phyloP scores from a whole-genome alignment of 2,113 vertebrate genomes.

The Ginglymostoma cirratum region DNA sequence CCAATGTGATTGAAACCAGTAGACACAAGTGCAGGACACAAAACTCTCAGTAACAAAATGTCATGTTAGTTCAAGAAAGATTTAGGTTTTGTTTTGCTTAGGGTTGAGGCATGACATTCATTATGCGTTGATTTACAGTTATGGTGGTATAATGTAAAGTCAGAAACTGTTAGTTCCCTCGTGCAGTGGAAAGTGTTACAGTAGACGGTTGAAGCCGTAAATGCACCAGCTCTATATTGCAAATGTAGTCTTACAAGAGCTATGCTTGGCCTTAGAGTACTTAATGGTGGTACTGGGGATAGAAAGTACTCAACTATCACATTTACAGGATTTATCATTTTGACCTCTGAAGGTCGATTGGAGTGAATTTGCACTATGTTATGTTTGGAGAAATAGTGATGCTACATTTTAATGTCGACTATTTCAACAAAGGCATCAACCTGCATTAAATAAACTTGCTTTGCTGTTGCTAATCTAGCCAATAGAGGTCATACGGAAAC shows the following conservation, averaged over 20 bases:
- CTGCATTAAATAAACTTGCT: not conserved
- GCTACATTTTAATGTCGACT: not conserved
- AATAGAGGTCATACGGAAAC: not conserved
- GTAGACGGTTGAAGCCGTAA: not conserved
- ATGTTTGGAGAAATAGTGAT: not conserved
- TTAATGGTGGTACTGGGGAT: not conserved
- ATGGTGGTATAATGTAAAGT: not conserved
- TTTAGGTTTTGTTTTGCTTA: not conserved
- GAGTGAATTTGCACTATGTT: not conserved
- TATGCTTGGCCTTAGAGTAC: not conserved
- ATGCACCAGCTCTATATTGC: not conserved
- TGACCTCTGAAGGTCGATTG: not conserved
- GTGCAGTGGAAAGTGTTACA: not conserved
- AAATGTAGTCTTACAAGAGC: slow-evolving; percentile 6
- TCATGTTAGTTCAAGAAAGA: not conserved
- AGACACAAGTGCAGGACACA: not conserved
- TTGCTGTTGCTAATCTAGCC: not conserved
- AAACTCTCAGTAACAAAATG: not conserved
- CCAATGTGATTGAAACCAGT: not conserved
- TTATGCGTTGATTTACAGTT: not conserved
- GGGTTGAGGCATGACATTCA: no score
- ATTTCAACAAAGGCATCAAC: not conserved
- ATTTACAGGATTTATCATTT: not conserved
- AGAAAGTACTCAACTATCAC: not conserved
- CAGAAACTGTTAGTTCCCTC: not conserved